Evolutionary conservation across 2,888 invertebrate genomes (phyloP).

Genomic region (Ariolimax columbianus): DNA sequence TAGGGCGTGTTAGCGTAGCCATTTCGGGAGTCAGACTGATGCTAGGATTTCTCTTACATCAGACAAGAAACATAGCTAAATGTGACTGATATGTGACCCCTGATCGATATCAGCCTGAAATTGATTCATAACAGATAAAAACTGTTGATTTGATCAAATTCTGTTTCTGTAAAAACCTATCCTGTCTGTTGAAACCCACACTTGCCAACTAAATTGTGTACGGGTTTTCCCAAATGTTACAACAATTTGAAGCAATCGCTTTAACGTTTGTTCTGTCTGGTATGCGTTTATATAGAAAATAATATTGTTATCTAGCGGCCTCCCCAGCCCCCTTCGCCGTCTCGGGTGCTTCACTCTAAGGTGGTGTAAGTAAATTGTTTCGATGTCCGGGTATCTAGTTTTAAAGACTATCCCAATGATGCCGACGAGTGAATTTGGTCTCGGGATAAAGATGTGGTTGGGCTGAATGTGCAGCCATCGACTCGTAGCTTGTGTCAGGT

Average conservation of each 20-base stretch:
- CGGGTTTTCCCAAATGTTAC: conserved; percentile 9
- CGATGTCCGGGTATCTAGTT: too few species aligned
- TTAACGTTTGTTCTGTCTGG: conserved; percentile 41
- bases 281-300: conserved; percentile 40
- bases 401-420: too few species aligned
- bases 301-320: conserved; percentile 25
- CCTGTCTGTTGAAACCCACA: conserved; percentile 40
- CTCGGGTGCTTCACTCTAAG: too few species aligned
- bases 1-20: not conserved
- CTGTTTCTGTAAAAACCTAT: not conserved
- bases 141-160: conserved; percentile 37
- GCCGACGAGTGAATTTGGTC: too few species aligned
- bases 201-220: conserved; percentile 42
- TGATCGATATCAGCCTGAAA: not conserved
- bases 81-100: conserved; percentile 23
- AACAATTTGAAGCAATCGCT: conserved; percentile 37
- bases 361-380: not conserved
- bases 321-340: not conserved
- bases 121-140: conserved; percentile 34
- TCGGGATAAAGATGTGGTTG: too few species aligned
- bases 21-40: not conserved
- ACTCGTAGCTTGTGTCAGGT: too few species aligned
- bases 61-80: not conserved
- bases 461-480: too few species aligned
- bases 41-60: not conserved